A percentile compares a stretch with the other conserved stretches of the same genome.
Conservation (phyloP, 2,888 invertebrate species). For the Ischnus inquisitorius region DNA sequence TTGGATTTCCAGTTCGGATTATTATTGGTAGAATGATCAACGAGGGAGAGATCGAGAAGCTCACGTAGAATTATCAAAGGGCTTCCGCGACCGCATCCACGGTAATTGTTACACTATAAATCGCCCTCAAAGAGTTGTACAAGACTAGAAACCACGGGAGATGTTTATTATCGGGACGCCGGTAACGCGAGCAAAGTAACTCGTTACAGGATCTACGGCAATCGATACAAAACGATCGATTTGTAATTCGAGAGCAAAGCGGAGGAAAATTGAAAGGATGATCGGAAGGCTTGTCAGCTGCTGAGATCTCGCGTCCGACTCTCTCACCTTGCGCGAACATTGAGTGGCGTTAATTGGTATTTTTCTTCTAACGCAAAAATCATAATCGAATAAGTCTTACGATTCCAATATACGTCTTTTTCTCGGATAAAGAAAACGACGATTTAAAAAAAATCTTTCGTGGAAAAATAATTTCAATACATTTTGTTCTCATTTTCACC, state of each 20-base stretch:
- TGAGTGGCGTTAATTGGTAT: background rate
- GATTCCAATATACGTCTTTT: background rate
- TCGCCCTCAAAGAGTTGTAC: constrained; percentile 8
- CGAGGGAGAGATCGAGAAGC: constrained; percentile 15
- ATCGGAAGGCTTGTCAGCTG: background rate
- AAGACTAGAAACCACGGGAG: constrained; percentile 21
- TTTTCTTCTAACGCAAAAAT: background rate
- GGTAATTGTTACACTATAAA: constrained; percentile 59
- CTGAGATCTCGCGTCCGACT: background rate
- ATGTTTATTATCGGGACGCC: constrained; percentile 1
- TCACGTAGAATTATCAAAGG: constrained; percentile 70
- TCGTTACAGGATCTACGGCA: constrained; percentile 30
- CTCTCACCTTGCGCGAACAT: background rate
- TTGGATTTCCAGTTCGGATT: constrained; percentile 56
- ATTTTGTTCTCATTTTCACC: background rate
- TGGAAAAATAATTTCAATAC: background rate
- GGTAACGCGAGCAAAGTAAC: constrained; percentile 43
- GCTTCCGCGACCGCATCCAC: constrained; percentile 70
- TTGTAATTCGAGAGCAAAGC: constrained; percentile 44
- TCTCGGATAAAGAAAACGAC: background rate
- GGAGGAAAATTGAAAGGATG: constrained; percentile 12
- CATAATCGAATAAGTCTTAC: background rate
- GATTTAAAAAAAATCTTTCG: background rate
- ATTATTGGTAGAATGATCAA: constrained; percentile 58
- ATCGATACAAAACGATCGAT: constrained; percentile 65